Evolutionary conservation across 2,888 invertebrate genomes (phyloP).

Genomic region (Zaprionus bogoriensis): DNA sequence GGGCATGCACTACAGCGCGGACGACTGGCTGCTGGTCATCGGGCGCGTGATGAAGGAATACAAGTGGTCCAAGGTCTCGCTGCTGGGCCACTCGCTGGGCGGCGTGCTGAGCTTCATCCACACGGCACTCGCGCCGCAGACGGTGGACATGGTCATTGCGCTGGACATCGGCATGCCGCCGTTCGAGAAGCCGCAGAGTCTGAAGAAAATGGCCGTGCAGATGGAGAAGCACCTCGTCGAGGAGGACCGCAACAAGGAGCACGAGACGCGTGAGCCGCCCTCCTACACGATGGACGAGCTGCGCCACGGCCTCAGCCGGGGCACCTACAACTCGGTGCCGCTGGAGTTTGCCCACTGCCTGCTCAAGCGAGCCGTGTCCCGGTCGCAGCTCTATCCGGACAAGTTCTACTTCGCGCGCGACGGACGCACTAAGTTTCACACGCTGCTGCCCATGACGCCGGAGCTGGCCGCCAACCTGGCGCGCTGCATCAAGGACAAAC

Average conservation of each 20-base stretch:
- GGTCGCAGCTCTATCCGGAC: constrained; percentile 84
- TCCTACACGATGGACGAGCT: constrained; percentile 85
- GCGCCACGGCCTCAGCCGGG: constrained; percentile 84
- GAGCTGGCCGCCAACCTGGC: constrained; percentile 84
- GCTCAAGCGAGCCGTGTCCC: constrained; percentile 84
- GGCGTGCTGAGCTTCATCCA: constrained; percentile 85
- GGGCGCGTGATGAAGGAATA: constrained; percentile 85
- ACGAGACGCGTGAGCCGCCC: constrained; percentile 84
- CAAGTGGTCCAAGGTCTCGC: constrained; percentile 86
- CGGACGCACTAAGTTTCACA: constrained; percentile 59
- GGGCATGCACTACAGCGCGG: constrained; percentile 82
- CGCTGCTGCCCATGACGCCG: constrained; percentile 16
- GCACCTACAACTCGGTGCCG: constrained; percentile 85
- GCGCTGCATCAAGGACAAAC: constrained; percentile 82
- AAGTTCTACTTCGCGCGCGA: constrained; percentile 83
- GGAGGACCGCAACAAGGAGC: constrained; percentile 71
- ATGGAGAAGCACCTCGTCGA: constrained; percentile 82
- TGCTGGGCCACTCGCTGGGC: constrained; percentile 88
- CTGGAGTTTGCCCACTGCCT: constrained; percentile 84
- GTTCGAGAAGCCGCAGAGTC: neutral
- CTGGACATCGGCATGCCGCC: constrained; percentile 18
- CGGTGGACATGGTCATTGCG: constrained; percentile 14
- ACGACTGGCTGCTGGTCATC: constrained; percentile 82
- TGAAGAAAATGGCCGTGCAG: neutral
- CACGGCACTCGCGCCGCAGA: constrained; percentile 84